Evolutionary conservation across 2,797 vertebrate species (phyloP).

Genomic region (Prionace glauca): DNA sequence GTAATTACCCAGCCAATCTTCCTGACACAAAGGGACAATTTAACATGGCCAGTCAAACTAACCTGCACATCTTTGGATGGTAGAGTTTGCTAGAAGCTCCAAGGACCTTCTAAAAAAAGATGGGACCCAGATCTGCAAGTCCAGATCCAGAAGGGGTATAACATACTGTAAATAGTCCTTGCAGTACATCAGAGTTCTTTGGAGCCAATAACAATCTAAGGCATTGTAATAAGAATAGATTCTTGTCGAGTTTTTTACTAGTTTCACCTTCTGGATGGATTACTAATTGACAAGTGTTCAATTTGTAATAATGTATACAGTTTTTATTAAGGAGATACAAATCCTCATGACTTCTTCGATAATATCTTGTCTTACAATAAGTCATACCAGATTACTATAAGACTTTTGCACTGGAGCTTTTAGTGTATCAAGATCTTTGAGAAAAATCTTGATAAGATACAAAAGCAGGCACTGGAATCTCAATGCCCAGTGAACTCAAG

Average conservation of each 20-base stretch:
- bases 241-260: background rate
- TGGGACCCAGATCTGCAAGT: too few species aligned
- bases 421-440: background rate
- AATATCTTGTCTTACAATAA: background rate
- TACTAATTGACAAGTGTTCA: background rate
- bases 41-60: too few species aligned
- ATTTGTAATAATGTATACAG: background rate
- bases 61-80: too few species aligned
- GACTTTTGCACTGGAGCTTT: background rate
- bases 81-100: too few species aligned
- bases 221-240: background rate
- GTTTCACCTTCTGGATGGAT: background rate
- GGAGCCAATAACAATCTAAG: background rate
- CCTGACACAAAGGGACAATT: too few species aligned
- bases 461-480: too few species aligned
- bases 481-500: too few species aligned
- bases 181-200: background rate
- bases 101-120: too few species aligned
- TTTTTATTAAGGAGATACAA: slow-evolving; percentile 14
- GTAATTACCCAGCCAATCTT: too few species aligned
- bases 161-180: background rate
- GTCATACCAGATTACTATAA: background rate
- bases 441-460: too few species aligned
- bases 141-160: too few species aligned
- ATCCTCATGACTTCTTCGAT: background rate